Base-by-base conservation (phyloP, 2,113 vertebrate genomes). In the Bos indicus region DNA sequence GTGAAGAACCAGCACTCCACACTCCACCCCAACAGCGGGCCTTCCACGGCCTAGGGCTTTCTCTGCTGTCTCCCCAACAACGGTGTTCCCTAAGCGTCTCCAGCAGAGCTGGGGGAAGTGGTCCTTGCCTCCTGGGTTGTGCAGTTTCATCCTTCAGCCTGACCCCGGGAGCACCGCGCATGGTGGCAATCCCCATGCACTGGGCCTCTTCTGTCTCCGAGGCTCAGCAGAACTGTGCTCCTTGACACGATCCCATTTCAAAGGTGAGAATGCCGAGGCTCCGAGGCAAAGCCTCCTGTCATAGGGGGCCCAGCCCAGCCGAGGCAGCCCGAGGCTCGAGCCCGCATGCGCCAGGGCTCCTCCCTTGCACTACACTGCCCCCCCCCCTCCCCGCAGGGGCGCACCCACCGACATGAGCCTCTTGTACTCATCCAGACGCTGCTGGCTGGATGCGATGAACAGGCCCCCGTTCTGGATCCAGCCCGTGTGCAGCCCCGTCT, bases 391-490 rank as follows among this genome's bases (percentile, higher is more conserved):
- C 1, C 1, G 1, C 13, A 1, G n/a, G 26, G 16, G 26, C 21
- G 6, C 33, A 88, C 91, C 33, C 99, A 99, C 99, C 98, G 99
- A 99, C 99, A 99, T 99, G 92, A 99, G 99, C n/a, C 99, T 98
- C 93, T 99, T 99, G 99, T 99, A 99, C 97, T 99, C 99, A 0
- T 99, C 99, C 95, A 99, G 98, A 4, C 99, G 99, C 98, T 99
- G 99, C 96, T 99, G 99, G 98, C 99, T 99, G 98, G 99, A 99
- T 17, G 99, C 99, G 0, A 99, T 99, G 98, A 99, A 99, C 93
- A 99, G 99, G 54, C 99, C 99, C 0, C 99, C 99, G 0, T 99
- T 99, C 98, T 99, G 98, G 97, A 99, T 99, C 99, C 99, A 99
- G 91, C 99, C 99, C 0, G 99, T 99, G 97, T 99, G 99, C 84